Conservation (phyloP, 2,797 vertebrate species). For the Cephalopachus bancanus region DNA sequence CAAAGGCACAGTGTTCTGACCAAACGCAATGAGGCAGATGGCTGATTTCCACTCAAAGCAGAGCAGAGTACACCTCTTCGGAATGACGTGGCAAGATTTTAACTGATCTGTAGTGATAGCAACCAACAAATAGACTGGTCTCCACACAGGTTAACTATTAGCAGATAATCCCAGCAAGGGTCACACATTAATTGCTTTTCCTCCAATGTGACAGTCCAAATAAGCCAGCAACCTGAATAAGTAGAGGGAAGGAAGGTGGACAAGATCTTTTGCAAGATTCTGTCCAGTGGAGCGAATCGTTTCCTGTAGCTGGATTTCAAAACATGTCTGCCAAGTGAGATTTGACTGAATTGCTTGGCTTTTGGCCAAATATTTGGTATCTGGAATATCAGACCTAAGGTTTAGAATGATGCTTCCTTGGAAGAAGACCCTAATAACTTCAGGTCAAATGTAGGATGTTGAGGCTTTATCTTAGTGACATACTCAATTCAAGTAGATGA, state of each 20-base stretch:
- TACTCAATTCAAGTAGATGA: not conserved
- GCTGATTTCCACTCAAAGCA: no score
- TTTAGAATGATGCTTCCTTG: slow-evolving; percentile 44
- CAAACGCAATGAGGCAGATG: no score
- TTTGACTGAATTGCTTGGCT: slow-evolving; percentile 28
- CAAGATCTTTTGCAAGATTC: not conserved
- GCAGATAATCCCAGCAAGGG: not conserved
- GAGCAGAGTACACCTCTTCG: no score
- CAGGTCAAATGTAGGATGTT: not conserved
- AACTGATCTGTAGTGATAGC: no score
- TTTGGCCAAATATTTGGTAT: slow-evolving; percentile 23
- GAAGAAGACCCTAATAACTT: slow-evolving; percentile 52
- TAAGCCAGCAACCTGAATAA: not conserved
- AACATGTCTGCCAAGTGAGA: not conserved
- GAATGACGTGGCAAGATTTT: no score
- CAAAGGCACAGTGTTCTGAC: no score
- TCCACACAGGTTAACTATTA: not conserved
- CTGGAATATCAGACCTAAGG: slow-evolving; percentile 24
- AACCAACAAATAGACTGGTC: no score
- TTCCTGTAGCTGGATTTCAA: slow-evolving; percentile 31
- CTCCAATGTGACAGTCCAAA: not conserved
- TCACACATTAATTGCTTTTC: not conserved
- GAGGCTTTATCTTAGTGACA: not conserved
- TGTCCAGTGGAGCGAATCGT: not conserved
- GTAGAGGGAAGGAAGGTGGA: not conserved